Evolutionary conservation across 1,140 invertebrate genomes (phyloP), one percentile per base, ranked within the genome.

Genomic region (Papilio polytes): DNA sequence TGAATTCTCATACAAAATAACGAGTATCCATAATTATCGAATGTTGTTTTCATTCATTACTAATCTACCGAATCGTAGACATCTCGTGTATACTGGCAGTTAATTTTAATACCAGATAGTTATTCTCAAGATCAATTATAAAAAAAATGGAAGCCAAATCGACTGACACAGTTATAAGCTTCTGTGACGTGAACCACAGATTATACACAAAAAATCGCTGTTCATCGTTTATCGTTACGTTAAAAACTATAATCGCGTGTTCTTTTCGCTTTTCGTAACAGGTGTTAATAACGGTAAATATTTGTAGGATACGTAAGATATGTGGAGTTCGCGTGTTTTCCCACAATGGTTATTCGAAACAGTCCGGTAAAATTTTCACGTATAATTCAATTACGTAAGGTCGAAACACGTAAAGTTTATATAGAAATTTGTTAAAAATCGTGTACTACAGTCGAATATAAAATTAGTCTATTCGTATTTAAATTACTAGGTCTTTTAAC

Each of bases 201-300:
- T 89, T 87, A 88, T 89, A 81, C 46, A 85, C 85, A 87, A 90
- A 91, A 92, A 90, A 92, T 87, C 90, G 88, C 92, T 82, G 87
- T 88, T 80, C 88, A 91, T 90, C 78, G 80, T 80, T 74, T 85
- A 87, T 86, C 82, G 84, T 85, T 83, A 81, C 72, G 66, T 48
- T 51, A 78, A 78, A 78, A 80, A n/a, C 9, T 9, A 22, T 80
- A 80, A 82, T 82, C 20, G 81, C 78, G 70, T 56, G 56, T n/a
- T n/a, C 22, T 85, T 91, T 86, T 88, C 86, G 86, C 87, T 85
- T 85, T 86, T 86, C 80, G 80, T 85, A 88, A 85, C 83, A 86
- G 74, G 80, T 79, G 79, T 83, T 82, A 83, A 81, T 88, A 91
- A 89, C 89, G 85, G 89, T 90, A 86, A 87, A 89, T 89, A 89